Base-by-base conservation (phyloP, 2,797 vertebrate species). In the Linurgus olivaceus region DNA sequence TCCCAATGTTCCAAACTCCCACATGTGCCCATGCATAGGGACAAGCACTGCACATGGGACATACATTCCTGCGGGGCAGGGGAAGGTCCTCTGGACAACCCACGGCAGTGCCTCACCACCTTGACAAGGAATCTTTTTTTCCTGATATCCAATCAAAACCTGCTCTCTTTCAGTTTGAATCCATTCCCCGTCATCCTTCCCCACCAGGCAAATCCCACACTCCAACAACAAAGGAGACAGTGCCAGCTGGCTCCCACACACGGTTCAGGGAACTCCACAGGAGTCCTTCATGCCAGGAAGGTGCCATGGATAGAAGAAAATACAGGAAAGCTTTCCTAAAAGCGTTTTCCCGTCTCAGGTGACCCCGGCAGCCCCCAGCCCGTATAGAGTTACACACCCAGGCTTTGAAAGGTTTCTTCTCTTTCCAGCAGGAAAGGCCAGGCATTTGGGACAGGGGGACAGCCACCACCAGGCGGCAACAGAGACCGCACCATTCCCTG, bases 1-100 rank as follows among this genome's bases (percentile, higher is more conserved):
- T 51, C 40, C 38, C 28, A 38, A 2, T 2, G 1, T 38, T 28
- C 71, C 24, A 21, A 65, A 67, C 17, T 37, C 35, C 37, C 28
- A 38, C 0, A 0, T 3, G 15, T 38, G 2, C 55, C 52, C 15
- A 58, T 29, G 17, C 50, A n/a, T 9, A 54, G 52, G 52, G 19
- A 54, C 52, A 54, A 23, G 31, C 52, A 54, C 31, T 14, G 31
- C 20, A 33, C 31, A 12, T 6, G 29, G 11, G 40, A 45, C 18
- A 17, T 47, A 20, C 37, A n/a, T 20, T 75, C 35, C 24, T 28
- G 19, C 18, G 25, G 25, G 25, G n/a, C 26, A 25, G 6, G 17
- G 20, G 35, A 35, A 48, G 33, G 29, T 54, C 10, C 62, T 88
- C 61, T 28, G 40, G 20, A 12, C 23, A 75, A 15, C 9, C 16